A percentile compares a stretch with the other conserved stretches of the same genome.
Evolutionary conservation across 2,797 vertebrate genomes (phyloP).

Genomic region (Lepidocolaptes lacrymiger): DNA sequence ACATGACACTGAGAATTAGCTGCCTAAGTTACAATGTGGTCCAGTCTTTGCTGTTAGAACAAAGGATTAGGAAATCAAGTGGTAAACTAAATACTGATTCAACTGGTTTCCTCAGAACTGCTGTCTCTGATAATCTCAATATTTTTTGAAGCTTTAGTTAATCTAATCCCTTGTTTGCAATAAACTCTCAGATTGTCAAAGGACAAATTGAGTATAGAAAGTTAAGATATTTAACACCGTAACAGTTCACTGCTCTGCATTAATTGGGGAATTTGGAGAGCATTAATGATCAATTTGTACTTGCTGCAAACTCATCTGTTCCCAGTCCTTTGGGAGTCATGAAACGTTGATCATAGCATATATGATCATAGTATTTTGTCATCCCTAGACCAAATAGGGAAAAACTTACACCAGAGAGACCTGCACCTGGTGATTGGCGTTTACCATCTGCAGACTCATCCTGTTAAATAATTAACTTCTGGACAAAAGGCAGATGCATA

Average conservation of each 20-base stretch:
- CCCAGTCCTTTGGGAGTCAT: not conserved
- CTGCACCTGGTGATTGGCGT: not conserved
- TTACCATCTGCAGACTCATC: not conserved
- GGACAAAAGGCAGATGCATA: not conserved
- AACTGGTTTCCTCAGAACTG: not conserved
- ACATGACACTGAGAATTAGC: not conserved
- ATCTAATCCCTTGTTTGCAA: not conserved
- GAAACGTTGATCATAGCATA: not conserved
- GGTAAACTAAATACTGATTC: not conserved
- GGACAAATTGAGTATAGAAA: not conserved
- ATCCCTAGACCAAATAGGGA: not conserved
- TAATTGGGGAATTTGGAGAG: not conserved
- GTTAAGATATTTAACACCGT: not conserved
- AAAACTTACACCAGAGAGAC: not conserved
- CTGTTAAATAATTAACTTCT: not conserved
- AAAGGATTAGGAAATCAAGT: not conserved
- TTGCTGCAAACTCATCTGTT: not conserved
- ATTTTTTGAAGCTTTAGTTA: not conserved
- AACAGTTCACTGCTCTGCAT: not conserved
- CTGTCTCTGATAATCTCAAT: not conserved
- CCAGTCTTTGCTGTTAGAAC: not conserved
- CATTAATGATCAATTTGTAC: not conserved
- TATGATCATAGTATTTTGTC: not conserved
- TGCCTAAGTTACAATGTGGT: not conserved
- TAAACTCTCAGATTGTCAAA: not conserved